Evolutionary conservation across 2,888 invertebrate genomes (phyloP), one percentile per base, ranked within the genome.

Genomic region (Cheilosia pagana): DNA sequence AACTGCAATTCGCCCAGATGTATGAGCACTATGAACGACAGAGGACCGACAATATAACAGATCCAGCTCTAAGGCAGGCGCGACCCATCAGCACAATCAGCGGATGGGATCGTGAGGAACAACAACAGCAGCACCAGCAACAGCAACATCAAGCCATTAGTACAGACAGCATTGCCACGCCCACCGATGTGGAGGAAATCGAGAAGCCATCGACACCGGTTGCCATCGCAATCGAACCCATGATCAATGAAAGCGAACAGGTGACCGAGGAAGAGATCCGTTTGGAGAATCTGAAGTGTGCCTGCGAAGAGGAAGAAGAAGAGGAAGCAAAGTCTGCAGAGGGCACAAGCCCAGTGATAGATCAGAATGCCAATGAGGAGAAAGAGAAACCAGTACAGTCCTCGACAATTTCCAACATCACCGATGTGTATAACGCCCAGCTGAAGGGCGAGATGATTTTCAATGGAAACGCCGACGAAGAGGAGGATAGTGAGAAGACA

Each of bases 1-100:
- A 98, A 90, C 94, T 98, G 6, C 98, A 99, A 92, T 98, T 99
- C 92, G 97, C 98, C 39, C 98, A 98, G 93, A 98, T 98, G 97
- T 98, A 98, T 91, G 98, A 98, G 90, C 97, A 97, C 90, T 99
- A 98, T 90, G 98, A 98, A 90, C 95, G 97, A 71, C 96, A 98
- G 88, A 94, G 98, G 72, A 96, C 98, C 0, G 98, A 98, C 92
- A 97, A 98, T 91, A 97, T 98, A 88, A 97, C 98, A 0, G 98
- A 98, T 92, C 98, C 98, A 0, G 95, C 96, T n/a, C 94, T 98
- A 87, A 93, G 98, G 19, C 97, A 97, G 90, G 97, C 98, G 88
- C 94, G 97, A 53, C 98, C 98, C 19, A 98, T 98, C 87, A 98
- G 98, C 91, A 99, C 98, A 57, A 98, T 98, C 89, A 98, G 98